Evolutionary conservation across 1,140 invertebrate species (phyloP).

Genomic region (Plectus sambesii): DNA sequence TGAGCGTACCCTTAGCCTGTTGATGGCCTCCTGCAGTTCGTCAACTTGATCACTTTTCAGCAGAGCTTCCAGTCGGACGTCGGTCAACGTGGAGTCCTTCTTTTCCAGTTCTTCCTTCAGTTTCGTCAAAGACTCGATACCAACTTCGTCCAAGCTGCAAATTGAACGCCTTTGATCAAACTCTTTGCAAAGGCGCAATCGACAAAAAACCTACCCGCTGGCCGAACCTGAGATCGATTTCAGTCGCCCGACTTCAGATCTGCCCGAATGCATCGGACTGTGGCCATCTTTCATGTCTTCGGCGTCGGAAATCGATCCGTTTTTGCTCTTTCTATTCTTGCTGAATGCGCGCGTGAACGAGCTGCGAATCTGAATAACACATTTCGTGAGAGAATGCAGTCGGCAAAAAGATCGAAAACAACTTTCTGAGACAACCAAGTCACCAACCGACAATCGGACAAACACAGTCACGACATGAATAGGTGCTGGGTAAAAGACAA

Average conservation of each 20-base stretch:
- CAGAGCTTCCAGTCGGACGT: constrained; percentile 83
- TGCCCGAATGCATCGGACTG: constrained; percentile 45
- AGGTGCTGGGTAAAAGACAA: no score
- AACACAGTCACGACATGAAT: no score
- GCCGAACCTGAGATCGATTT: constrained; percentile 15
- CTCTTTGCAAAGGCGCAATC: constrained; percentile 3
- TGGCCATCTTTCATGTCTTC: no score
- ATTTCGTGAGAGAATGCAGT: constrained; percentile 2
- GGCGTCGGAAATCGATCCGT: constrained; percentile 55
- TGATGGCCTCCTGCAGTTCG: constrained; percentile 85
- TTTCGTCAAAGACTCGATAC: constrained; percentile 59
- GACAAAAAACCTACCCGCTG: constrained; percentile 15
- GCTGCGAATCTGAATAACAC: constrained; percentile 62
- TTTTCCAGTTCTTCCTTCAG: constrained; percentile 81
- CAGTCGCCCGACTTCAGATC: constrained; percentile 37
- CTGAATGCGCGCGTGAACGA: constrained; percentile 95
- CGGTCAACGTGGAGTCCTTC: constrained; percentile 87
- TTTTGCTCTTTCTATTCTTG: constrained; percentile 56
- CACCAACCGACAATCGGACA: no score
- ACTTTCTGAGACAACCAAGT: no score
- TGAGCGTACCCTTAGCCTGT: constrained; percentile 90
- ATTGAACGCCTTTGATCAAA: constrained; percentile 1
- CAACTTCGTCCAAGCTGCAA: constrained; percentile 19
- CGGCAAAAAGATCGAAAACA: no score
- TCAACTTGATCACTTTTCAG: constrained; percentile 91